These are phyloP conservation scores for Forbesichthys papilliferus DNA, from an alignment of 2,113 vertebrate species.

Conservation along the genomic window DNA sequence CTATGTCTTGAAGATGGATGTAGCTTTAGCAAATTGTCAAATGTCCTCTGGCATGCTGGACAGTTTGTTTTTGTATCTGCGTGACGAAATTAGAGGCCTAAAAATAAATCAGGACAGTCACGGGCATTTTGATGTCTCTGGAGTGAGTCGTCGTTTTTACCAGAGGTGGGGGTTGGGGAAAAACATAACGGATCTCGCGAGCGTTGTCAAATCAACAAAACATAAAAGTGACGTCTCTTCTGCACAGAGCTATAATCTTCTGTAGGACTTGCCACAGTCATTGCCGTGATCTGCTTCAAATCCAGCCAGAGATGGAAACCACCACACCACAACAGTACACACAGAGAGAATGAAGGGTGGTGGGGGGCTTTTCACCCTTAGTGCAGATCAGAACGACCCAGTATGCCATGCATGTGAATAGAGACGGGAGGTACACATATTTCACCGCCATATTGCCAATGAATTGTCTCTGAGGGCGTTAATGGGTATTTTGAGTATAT, in stretches of 20 bases:
- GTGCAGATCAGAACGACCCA: too few species aligned
- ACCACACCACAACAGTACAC: too few species aligned
- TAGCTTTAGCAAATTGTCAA: slow-evolving; percentile 59
- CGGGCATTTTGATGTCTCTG: slow-evolving; percentile 25
- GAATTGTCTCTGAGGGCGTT: too few species aligned
- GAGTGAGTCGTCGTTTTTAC: neutral
- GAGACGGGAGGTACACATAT: too few species aligned
- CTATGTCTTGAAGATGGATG: slow-evolving; percentile 68
- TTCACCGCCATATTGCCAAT: too few species aligned
- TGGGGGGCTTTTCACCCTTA: too few species aligned
- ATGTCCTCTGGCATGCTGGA: slow-evolving; percentile 42
- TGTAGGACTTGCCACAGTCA: neutral
- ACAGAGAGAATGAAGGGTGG: too few species aligned
- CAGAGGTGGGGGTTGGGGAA: too few species aligned
- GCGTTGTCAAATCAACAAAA: neutral
- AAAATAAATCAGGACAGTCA: slow-evolving; percentile 49
- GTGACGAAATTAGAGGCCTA: slow-evolving; percentile 46
- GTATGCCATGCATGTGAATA: too few species aligned
- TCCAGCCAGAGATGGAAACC: neutral
- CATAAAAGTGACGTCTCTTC: neutral
- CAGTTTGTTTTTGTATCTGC: slow-evolving; percentile 15
- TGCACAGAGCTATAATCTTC: neutral
- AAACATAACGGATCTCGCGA: too few species aligned
- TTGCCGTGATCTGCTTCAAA: neutral
- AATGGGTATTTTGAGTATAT: too few species aligned